A percentile compares a stretch with the other conserved stretches of the same genome.
phyloP scores from a whole-genome alignment of 2,797 vertebrate species.

The Pogoniulus pusillus region DNA sequence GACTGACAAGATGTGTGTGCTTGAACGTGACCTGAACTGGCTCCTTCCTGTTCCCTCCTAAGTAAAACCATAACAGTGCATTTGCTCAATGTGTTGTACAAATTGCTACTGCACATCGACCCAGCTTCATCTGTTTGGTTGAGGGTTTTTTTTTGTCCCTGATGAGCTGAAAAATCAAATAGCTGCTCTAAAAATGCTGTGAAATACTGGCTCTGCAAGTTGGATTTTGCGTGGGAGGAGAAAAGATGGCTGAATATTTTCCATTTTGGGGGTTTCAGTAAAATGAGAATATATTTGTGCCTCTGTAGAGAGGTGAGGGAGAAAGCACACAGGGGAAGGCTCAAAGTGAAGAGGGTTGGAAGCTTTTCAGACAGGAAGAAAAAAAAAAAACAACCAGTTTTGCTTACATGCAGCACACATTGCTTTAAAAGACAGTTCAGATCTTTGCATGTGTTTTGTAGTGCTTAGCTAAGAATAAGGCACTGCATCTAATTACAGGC shows the following conservation, averaged over 20 bases:
- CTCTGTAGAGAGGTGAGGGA: background rate
- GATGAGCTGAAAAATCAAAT: background rate
- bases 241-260: background rate
- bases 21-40: background rate
- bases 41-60: background rate
- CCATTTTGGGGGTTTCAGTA: background rate
- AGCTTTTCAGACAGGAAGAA: background rate
- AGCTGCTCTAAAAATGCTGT: background rate
- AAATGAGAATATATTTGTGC: conserved; percentile 8
- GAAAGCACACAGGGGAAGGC: background rate
- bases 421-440: background rate
- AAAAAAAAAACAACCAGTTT: background rate
- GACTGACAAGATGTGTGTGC: background rate
- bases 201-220: background rate
- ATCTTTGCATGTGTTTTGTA: background rate
- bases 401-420: background rate
- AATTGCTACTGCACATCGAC: background rate
- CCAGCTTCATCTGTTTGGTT: background rate
- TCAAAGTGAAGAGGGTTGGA: background rate
- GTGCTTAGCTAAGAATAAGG: background rate
- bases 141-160: background rate
- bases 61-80: background rate
- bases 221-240: background rate
- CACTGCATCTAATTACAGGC: background rate
- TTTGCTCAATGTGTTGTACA: background rate